Conservation (phyloP, 2,797 vertebrate genomes). For the Mallotus villosus region DNA sequence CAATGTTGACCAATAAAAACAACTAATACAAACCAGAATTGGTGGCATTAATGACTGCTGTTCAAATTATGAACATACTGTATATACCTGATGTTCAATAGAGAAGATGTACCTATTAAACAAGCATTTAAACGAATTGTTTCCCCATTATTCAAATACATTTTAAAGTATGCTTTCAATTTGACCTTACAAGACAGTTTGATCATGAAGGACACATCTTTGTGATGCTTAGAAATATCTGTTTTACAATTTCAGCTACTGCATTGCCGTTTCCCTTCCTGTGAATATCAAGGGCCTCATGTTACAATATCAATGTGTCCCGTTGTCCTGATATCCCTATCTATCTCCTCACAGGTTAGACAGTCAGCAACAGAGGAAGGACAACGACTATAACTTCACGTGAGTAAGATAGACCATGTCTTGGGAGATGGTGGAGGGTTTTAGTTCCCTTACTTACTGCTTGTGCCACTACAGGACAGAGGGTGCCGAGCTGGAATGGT, state of each 20-base stretch:
- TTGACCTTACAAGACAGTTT: no score
- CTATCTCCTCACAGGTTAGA: background rate
- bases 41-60: conserved; percentile 1
- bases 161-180: background rate
- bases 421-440: background rate
- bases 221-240: background rate
- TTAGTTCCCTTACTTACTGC: background rate
- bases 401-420: background rate
- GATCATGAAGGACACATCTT: no score
- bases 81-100: background rate
- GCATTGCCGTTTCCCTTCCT: no score
- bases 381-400: background rate
- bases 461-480: background rate
- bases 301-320: background rate
- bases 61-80: background rate
- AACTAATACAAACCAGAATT: conserved; percentile 1
- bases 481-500: background rate
- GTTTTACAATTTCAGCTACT: background rate
- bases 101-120: background rate
- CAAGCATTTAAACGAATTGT: background rate
- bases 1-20: background rate
- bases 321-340: background rate
- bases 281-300: background rate
- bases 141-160: background rate
- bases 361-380: background rate